Evolutionary conservation across 2,888 invertebrate genomes (phyloP).

Genomic region (Latheticus oryzae): DNA sequence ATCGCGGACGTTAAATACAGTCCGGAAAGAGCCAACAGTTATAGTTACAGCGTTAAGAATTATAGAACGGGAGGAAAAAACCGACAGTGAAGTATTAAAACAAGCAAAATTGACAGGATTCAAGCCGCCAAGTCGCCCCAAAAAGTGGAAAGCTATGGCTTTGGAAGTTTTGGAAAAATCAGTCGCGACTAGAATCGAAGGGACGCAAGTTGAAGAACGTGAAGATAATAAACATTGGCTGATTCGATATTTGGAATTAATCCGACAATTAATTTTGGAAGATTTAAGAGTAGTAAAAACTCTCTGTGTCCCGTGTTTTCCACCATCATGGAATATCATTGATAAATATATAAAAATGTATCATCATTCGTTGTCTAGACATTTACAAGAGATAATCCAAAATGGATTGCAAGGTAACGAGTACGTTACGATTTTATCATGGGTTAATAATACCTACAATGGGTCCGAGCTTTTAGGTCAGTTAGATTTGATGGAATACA

Average conservation of each 20-base stretch:
- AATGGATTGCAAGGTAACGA: conserved; percentile 95
- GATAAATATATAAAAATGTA: conserved; percentile 94
- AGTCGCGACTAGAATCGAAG: conserved; percentile 89
- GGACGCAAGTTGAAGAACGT: conserved; percentile 93
- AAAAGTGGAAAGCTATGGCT: conserved; percentile 88
- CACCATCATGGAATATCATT: conserved; percentile 93
- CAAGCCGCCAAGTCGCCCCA: conserved; percentile 93
- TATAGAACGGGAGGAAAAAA: conserved; percentile 96
- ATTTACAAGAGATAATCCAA: conserved; percentile 88
- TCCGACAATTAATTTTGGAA: conserved; percentile 87
- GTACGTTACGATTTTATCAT: conserved; percentile 92
- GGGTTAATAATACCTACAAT: conserved; percentile 92
- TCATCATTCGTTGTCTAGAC: conserved; percentile 85
- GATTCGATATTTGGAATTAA: conserved; percentile 89
- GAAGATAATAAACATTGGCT: conserved; percentile 95
- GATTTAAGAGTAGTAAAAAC: conserved; percentile 92
- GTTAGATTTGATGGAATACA: conserved; percentile 74
- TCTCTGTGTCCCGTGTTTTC: conserved; percentile 93
- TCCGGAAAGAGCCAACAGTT: conserved; percentile 92
- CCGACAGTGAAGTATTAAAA: conserved; percentile 86
- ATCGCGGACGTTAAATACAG: conserved; percentile 91
- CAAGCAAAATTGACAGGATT: conserved; percentile 87
- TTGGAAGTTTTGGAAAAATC: conserved; percentile 84
- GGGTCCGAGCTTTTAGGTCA: conserved; percentile 90
- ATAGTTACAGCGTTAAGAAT: conserved; percentile 96